Conservation (phyloP, 2,113 vertebrate species). For the Sylvietta virens region DNA sequence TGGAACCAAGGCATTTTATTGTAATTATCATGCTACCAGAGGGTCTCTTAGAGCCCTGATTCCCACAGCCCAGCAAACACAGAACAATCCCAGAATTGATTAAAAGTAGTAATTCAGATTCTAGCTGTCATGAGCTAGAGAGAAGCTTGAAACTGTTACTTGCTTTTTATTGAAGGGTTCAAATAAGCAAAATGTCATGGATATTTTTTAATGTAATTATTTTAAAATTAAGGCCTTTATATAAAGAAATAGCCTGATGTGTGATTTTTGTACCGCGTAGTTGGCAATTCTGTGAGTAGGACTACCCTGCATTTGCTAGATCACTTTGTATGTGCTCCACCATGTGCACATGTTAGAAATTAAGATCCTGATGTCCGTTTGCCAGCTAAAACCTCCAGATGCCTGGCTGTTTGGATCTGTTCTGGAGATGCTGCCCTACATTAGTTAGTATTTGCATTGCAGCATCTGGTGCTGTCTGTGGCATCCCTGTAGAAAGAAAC, state of each 20-base stretch:
- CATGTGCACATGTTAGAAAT: background rate
- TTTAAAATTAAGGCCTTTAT: background rate
- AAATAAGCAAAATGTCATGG: background rate
- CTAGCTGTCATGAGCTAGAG: background rate
- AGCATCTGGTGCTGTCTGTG: background rate
- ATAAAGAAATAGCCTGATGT: background rate
- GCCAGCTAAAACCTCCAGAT: background rate
- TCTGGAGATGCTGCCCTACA: background rate
- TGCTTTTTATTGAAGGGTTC: background rate
- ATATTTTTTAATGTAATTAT: background rate
- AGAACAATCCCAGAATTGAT: background rate
- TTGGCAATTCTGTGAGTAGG: background rate
- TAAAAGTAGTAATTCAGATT: slow-evolving; percentile 3
- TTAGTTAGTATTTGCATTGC: background rate
- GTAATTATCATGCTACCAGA: background rate
- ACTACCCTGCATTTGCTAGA: background rate
- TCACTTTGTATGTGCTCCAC: background rate
- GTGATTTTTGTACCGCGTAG: background rate
- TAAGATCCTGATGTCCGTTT: background rate
- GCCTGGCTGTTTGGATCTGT: background rate
- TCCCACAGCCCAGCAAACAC: background rate
- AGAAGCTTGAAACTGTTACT: background rate
- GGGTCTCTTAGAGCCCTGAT: background rate
- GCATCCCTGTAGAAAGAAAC: background rate
- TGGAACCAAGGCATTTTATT: background rate